Percentiles rank a stretch among this genome's conserved stretches.
Conservation (phyloP, 2,797 vertebrate species). For the Bovichtus diacanthus region DNA sequence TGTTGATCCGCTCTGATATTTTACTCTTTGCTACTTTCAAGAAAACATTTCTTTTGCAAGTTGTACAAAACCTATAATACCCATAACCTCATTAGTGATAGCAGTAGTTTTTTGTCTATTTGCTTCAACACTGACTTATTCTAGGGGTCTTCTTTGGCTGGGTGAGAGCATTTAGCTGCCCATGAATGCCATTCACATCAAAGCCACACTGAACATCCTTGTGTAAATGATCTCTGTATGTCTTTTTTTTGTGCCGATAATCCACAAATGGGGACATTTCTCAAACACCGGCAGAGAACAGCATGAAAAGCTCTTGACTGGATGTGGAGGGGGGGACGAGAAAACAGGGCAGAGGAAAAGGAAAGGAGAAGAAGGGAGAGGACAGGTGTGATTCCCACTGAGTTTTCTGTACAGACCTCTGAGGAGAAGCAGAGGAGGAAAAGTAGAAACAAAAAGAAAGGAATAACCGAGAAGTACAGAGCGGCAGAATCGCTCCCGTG, state of each 20-base stretch:
- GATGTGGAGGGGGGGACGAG: neutral
- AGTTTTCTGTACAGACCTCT: constrained; percentile 30
- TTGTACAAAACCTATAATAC: too few relatives aligned
- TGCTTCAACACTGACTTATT: too few relatives aligned
- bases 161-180: neutral
- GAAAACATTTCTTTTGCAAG: too few relatives aligned
- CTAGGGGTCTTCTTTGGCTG: neutral
- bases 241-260: neutral
- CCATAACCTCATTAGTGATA: neutral
- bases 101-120: neutral
- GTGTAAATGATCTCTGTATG: neutral
- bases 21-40: too few relatives aligned
- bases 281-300: constrained; percentile 15
- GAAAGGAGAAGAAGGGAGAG: constrained; percentile 47
- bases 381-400: constrained; percentile 67
- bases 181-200: neutral
- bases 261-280: constrained; percentile 31
- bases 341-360: constrained; percentile 19
- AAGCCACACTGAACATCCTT: neutral
- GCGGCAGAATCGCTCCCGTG: constrained; percentile 32
- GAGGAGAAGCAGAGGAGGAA: constrained; percentile 29
- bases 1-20: too few relatives aligned
- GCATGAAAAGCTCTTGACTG: neutral
- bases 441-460: constrained; percentile 6
- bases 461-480: constrained; percentile 11